Percentiles rank a stretch among this genome's conserved stretches.
These are phyloP conservation scores for Ginglymostoma cirratum DNA, from an alignment of 2,113 vertebrate species.

Conservation along the genomic window DNA sequence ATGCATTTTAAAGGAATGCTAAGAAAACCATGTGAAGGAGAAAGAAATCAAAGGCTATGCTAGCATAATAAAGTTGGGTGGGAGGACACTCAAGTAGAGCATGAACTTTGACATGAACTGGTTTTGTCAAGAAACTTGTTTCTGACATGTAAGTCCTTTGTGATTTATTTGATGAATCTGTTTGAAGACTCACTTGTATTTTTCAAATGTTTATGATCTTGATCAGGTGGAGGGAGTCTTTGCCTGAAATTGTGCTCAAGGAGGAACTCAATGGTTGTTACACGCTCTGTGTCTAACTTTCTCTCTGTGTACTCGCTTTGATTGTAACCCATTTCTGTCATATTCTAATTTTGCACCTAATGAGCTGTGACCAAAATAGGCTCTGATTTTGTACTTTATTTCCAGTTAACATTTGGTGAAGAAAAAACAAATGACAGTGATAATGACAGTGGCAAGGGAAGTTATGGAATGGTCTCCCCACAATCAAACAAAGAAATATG, in stretches of 20 bases:
- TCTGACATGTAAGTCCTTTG: neutral
- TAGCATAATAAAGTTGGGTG: neutral
- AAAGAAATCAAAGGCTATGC: neutral
- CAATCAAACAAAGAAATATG: neutral
- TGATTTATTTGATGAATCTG: neutral
- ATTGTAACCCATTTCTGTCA: neutral
- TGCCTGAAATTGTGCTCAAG: neutral
- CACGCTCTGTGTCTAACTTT: neutral
- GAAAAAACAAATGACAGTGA: constrained; percentile 53
- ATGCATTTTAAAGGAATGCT: neutral
- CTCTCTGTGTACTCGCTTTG: neutral
- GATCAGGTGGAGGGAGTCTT: neutral
- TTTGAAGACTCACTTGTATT: neutral
- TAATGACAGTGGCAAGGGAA: constrained; percentile 73
- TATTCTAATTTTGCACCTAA: neutral
- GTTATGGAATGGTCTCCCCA: constrained; percentile 56
- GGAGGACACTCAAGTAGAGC: neutral
- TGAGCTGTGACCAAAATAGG: neutral
- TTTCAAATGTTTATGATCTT: neutral
- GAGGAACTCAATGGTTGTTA: neutral
- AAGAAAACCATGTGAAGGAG: neutral
- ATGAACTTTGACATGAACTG: neutral
- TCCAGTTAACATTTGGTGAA: constrained; percentile 5
- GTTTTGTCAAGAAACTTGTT: neutral
- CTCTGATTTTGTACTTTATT: neutral